These are phyloP conservation scores for Drosophila carrolli DNA, from an alignment of 1,140 invertebrate species.

Conservation along the genomic window DNA sequence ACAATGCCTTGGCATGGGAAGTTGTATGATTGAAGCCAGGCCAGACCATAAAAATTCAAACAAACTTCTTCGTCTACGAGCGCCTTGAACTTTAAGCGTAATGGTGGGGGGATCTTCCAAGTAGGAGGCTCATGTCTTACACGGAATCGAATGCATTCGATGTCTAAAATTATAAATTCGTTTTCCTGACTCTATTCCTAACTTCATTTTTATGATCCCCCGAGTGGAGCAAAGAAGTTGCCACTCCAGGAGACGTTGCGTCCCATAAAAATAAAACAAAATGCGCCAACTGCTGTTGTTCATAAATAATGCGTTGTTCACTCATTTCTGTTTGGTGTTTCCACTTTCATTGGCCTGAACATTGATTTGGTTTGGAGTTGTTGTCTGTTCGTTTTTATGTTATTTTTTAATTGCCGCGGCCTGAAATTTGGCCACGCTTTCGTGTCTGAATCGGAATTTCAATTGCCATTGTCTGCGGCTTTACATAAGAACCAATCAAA, in stretches of 20 bases:
- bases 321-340: constrained; percentile 27
- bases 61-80: constrained; percentile 65
- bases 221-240: constrained; percentile 41
- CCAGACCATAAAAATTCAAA: constrained; percentile 67
- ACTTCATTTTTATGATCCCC: constrained; percentile 63
- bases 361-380: constrained; percentile 52
- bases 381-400: constrained; percentile 19
- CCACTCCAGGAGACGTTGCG: constrained; percentile 42
- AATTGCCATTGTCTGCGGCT: constrained; percentile 48
- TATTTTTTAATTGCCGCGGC: constrained; percentile 41
- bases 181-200: constrained; percentile 47
- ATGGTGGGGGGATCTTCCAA: constrained; percentile 25
- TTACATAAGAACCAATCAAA: constrained; percentile 52
- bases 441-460: constrained; percentile 62
- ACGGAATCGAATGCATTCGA: constrained; percentile 48
- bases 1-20: constrained; percentile 57
- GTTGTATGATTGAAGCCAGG: constrained; percentile 55
- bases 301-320: constrained; percentile 41
- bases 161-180: constrained; percentile 74
- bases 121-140: constrained; percentile 29
- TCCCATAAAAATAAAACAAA: constrained; percentile 58
- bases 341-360: constrained; percentile 40
- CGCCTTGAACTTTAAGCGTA: constrained; percentile 74
- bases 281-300: constrained; percentile 42
- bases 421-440: constrained; percentile 61